Evolutionary conservation across 2,888 invertebrate species (phyloP), one percentile per base, ranked within the genome.

Genomic region (Archips xylosteana): DNA sequence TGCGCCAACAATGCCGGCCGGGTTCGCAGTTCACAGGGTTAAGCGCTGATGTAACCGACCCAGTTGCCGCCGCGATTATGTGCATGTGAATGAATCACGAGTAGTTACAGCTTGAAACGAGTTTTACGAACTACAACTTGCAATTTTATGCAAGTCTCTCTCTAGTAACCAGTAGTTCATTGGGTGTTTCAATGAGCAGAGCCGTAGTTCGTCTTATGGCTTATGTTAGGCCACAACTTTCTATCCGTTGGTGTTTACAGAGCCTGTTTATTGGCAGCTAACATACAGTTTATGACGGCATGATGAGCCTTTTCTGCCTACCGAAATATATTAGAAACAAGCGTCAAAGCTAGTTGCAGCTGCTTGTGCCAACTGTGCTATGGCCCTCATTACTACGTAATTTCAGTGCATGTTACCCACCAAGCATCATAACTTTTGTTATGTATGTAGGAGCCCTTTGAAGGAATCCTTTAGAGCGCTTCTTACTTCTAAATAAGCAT

Each of bases 11-110:
- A 65, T 65, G 51, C 64, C 64, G 64, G 64, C 45, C 39, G 42
- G 23, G 62, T 64, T 63, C 65, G 66, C 66, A 57, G 57, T 67
- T 67, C 66, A 57, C 66, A 57, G 66, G 66, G 66, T 67, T 67
- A 67, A 45, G 42, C 63, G 63, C 66, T 67, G 66, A 67, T 42
- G 66, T 47, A 67, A 67, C 57, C 66, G 42, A 67, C 66, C 66
- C 66, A 67, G 66, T 57, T 67, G 66, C 39, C 66, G 65, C 23
- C 54, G 57, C 57, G 57, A 57, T 67, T 67, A 57, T 54, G 23
- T 67, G 66, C 66, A 67, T 57, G 66, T 67, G 57, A 67, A 67
- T 67, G 66, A 57, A 42, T 57, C 54, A 57, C 57, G 42, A 34
- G 59, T 59, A 34, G 59, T 12, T n/a, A 12, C 54, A 54, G 54